Evolutionary conservation across 1,140 invertebrate genomes (phyloP).

Genomic region (Hyles euphorbiae): DNA sequence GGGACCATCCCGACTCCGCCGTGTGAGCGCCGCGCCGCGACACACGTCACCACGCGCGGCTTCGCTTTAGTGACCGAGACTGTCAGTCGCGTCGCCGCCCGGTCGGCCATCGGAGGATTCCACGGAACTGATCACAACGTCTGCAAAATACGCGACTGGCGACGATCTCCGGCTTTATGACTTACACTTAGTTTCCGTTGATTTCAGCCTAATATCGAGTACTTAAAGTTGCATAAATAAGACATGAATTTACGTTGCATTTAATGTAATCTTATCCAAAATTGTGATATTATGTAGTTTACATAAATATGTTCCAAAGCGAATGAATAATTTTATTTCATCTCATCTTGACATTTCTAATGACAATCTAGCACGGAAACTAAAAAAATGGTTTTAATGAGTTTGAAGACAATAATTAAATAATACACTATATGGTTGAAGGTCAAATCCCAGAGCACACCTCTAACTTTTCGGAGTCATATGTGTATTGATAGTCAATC

Average conservation of each 20-base stretch:
- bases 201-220: not conserved
- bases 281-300: slow-evolving; percentile 43
- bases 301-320: slow-evolving; percentile 15
- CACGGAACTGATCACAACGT: no score
- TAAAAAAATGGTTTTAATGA: no score
- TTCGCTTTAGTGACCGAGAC: not conserved
- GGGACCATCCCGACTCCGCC: slow-evolving; percentile 65
- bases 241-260: slow-evolving; percentile 33
- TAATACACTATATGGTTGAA: no score
- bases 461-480: no score
- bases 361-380: no score
- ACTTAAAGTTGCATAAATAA: slow-evolving; percentile 20
- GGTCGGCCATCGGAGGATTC: no score
- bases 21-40: slow-evolving; percentile 41
- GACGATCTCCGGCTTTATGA: not conserved
- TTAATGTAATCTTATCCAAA: slow-evolving; percentile 33
- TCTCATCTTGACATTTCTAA: not conserved
- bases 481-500: no score
- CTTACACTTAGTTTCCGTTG: not conserved
- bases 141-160: no score
- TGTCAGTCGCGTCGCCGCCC: not conserved
- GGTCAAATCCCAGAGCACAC: no score
- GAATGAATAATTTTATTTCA: not conserved
- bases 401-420: no score
- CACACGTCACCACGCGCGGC: not conserved